Evolutionary conservation across 2,888 invertebrate genomes (phyloP).

Genomic region (Pegoplata infirma): DNA sequence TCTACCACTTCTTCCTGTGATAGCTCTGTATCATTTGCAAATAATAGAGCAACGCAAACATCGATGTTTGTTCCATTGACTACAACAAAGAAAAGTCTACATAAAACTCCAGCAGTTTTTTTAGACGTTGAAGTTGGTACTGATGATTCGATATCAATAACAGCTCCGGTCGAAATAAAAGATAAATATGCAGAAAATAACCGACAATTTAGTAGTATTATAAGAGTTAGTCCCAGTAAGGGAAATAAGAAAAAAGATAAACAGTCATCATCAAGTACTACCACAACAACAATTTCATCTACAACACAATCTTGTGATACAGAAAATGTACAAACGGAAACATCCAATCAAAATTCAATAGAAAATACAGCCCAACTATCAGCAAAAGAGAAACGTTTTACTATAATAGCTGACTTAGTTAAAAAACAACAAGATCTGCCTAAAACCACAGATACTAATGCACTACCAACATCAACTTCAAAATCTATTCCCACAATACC

Average conservation of each 20-base stretch:
- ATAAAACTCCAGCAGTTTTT: constrained; percentile 66
- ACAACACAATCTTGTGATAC: constrained; percentile 2
- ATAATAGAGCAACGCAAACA: constrained; percentile 27
- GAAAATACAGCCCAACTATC: neutral
- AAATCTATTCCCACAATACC: neutral
- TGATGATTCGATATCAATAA: constrained; percentile 66
- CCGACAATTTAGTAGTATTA: constrained; percentile 65
- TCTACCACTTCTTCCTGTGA: constrained; percentile 26
- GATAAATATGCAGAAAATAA: constrained; percentile 64
- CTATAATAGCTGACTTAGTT: constrained; percentile 72
- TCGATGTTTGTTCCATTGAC: constrained; percentile 27
- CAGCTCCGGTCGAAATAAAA: constrained; percentile 60
- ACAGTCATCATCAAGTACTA: too few species aligned
- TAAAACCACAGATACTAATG: neutral
- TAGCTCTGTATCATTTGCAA: neutral
- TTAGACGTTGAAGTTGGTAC: constrained; percentile 69
- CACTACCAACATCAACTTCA: neutral
- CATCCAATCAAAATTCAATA: too few species aligned
- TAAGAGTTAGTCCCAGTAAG: constrained; percentile 40
- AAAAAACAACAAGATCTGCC: constrained; percentile 53
- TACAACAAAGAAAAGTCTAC: constrained; percentile 30
- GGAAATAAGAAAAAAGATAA: constrained; percentile 10
- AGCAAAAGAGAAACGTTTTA: constrained; percentile 67
- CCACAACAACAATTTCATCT: constrained; percentile 29
- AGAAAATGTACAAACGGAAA: neutral